Evolutionary conservation across 2,113 vertebrate species (phyloP), one percentile per base, ranked within the genome.

Genomic region (Upupa epops): DNA sequence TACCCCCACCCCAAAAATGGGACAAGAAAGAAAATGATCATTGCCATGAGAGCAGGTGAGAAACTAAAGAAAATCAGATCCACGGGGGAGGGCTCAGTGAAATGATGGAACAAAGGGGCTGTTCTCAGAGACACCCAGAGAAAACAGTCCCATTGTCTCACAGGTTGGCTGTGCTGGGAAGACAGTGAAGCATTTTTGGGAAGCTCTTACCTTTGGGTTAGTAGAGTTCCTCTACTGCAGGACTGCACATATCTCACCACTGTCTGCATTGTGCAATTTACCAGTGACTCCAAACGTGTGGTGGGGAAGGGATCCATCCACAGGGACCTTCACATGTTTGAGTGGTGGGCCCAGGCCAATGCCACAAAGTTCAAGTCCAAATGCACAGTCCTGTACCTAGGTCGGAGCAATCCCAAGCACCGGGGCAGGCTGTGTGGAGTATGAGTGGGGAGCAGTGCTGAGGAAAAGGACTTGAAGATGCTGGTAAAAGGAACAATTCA

Each of bases 131-230:
- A n/a, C 51, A 51, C 29, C 8, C 14, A 48, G 19, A 56, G 40
- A 54, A 73, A 46, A 52, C 0, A 0, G 15, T 0, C 4, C 31
- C 9, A 4, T 0, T 2, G 9, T 4, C 3, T 69, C 34, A 18
- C 1, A 20, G 71, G 31, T 24, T 4, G 8, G 6, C 9, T 55
- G 49, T 60, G 58, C 76, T 28, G 73, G 66, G 63, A 55, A 78
- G 65, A 54, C 59, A 64, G 37, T 5, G 34, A 52, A 69, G 20
- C 16, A 3, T 76, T 60, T 86, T 36, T 15, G 68, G 59, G 63
- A 31, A 69, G 60, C 20, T 86, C 48, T 42, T 83, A 20, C 59
- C 63, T 76, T 25, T 0, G 3, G 25, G 42, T 16, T 34, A 20
- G 17, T 4, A 56, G 28, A 34, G 31, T 65, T 46, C 42, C 16